Conservation (phyloP, 2,888 invertebrate species). For the Kryphioiulus occultus region DNA sequence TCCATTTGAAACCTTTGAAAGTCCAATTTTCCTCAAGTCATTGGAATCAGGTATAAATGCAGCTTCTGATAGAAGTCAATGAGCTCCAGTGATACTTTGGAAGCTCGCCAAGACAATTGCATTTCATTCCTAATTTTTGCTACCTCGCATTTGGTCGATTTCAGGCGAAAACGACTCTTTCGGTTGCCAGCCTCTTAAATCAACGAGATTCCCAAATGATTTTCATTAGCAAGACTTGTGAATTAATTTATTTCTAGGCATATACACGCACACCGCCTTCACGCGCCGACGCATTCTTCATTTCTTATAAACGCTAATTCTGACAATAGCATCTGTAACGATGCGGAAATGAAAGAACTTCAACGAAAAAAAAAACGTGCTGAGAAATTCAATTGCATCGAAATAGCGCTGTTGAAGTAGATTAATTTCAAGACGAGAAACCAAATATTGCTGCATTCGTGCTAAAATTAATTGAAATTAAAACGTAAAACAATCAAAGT, state of each 20-base stretch:
- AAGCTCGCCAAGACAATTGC: slow-evolving; percentile 21
- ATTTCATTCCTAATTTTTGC: slow-evolving; percentile 33
- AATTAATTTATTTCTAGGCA: slow-evolving; percentile 45
- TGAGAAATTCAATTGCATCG: slow-evolving; percentile 36
- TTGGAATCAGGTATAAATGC: slow-evolving; percentile 39
- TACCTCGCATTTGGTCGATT: slow-evolving; percentile 32
- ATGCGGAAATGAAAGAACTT: slow-evolving; percentile 43
- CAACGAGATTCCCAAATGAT: slow-evolving; percentile 45
- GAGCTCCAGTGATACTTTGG: slow-evolving; percentile 33
- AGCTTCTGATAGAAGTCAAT: neutral
- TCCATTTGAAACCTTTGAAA: slow-evolving; percentile 36
- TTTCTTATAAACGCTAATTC: slow-evolving; percentile 44
- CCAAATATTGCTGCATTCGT: neutral
- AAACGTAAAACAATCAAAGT: neutral
- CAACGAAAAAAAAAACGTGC: slow-evolving; percentile 12
- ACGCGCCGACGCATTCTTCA: slow-evolving; percentile 26
- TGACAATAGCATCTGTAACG: slow-evolving; percentile 45
- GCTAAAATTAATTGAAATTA: neutral
- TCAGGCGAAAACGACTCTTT: slow-evolving; percentile 7
- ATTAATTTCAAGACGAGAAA: neutral
- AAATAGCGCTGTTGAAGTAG: neutral
- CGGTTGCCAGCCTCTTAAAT: slow-evolving; percentile 39
- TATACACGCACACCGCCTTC: slow-evolving; percentile 8
- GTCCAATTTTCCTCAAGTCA: slow-evolving; percentile 3
- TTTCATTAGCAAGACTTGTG: slow-evolving; percentile 47